Base-by-base conservation (phyloP, 2,113 vertebrate genomes). In the Tupaia tana region DNA sequence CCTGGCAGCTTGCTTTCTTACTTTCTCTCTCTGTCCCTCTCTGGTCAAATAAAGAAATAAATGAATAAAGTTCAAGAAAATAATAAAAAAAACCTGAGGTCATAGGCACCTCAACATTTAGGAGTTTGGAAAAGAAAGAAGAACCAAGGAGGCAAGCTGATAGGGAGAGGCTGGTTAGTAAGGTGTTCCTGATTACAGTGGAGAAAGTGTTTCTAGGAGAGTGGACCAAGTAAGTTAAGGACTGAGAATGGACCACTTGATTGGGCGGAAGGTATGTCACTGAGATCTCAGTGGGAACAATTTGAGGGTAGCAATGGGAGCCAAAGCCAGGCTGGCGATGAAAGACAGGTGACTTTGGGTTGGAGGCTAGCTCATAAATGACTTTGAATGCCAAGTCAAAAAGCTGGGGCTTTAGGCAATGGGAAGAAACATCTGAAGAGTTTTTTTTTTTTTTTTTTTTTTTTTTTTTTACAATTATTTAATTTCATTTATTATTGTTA, bases 111-210 rank as follows among this genome's bases (percentile, higher is more conserved):
- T 71, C 3, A 1, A 27, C 5, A 2, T 31, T 54, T 14, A 22
- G 54, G n/a, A 52, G 0, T 56, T 34, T 29, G 78, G 9, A 84
- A 9, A 52, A 64, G 9, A 29, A 61, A 63, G 52, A 56, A 64
- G 90, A 18, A 6, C 4, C 19, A 1, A 54, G 6, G 7, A 19
- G 7, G 24, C 14, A 59, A 66, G 19, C 9, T 34, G 27, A 4
- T 0, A 1, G 22, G 67, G 12, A 58, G 66, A 16, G 7, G 70
- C 3, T 9, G 54, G 25, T 3, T 1, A 2, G 13, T 7, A 1
- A 64, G 15, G 18, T 1, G 12, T 63, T 27, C 22, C 67, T 3
- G 15, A 19, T 13, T 19, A 25, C 13, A 4, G n/a, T 2, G 22
- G 27, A 24, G n/a, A 12, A 9, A 1, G 22, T 18, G 7, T 69